These are phyloP conservation scores for Caenorhabditis sp. DNA, from an alignment of 2,888 invertebrate genomes.

Conservation along the genomic window DNA sequence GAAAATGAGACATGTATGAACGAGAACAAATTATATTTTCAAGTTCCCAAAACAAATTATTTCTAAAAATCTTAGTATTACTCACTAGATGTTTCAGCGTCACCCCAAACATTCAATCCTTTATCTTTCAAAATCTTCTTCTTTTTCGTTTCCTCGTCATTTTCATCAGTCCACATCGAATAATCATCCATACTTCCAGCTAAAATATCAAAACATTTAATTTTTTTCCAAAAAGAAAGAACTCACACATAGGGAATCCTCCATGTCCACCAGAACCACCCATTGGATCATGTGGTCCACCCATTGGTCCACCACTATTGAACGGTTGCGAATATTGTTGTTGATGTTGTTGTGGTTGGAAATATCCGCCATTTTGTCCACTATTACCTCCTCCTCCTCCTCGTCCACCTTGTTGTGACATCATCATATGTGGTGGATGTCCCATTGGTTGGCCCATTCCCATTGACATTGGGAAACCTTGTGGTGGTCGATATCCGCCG, in stretches of 20 bases:
- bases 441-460: not conserved
- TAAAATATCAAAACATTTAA: too few species aligned
- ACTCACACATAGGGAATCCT: not conserved
- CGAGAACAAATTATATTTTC: too few species aligned
- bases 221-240: too few species aligned
- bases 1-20: too few species aligned
- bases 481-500: not conserved
- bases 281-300: slow-evolving; percentile 4
- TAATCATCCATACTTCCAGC: slow-evolving; percentile 36
- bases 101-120: slow-evolving; percentile 36
- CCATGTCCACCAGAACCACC: not conserved
- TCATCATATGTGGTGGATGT: not conserved
- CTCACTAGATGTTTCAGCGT: slow-evolving; percentile 31
- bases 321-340: not conserved
- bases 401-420: not conserved
- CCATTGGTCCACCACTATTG: not conserved
- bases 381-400: slow-evolving; percentile 6
- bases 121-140: slow-evolving; percentile 39
- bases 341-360: slow-evolving; percentile 1
- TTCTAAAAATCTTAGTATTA: not conserved
- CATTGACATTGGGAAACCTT: not conserved
- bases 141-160: slow-evolving; percentile 40
- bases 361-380: slow-evolving; percentile 13
- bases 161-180: slow-evolving; percentile 43
- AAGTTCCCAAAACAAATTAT: too few species aligned